Evolutionary conservation across 2,113 vertebrate genomes (phyloP), one percentile per base, ranked within the genome.

Genomic region (human): DNA sequence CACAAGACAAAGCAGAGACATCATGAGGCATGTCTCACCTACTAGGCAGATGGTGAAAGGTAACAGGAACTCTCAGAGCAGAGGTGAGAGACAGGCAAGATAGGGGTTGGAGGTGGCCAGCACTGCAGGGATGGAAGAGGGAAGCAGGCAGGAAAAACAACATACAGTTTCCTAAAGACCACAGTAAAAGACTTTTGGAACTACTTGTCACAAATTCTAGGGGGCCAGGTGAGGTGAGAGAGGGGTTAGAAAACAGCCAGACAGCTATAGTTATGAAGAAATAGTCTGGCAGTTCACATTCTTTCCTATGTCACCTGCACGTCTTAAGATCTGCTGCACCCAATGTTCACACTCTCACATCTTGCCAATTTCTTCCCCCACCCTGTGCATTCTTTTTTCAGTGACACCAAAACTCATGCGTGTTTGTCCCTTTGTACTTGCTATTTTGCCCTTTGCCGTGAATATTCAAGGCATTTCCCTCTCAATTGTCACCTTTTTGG

Each of bases 1-100:
- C 55, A 84, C 30, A 81, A 70, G 43, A 94, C 66, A 61, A 86
- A 89, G 57, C 22, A 95, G 85, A 84, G 66, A 93, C 76, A 68
- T 80, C 55, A 16, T 40, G 50, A 93, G 75, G 55, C 89, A 17
- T 59, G 38, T 93, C 43, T 97, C 50, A 8, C 10, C 70, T 38
- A 50, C 35, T 13, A 55, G 57, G 59, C 59, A 85, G 57, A 6
- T 43, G 55, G 43, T 48, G 61, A 83, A 48, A 96, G 18, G 16
- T 25, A 38, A 73, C 9, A 6, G 32, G 68, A 79, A 40, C 25
- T 38, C 73, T 95, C 16, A 30, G 32, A 75, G 23, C 32, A 79
- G 59, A 82, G 27, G 35, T 79, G 40, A 85, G 22, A n/a, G 3
- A 43, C 17, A 64, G 59, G 82, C 23, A 7, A 23, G 43, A 52